Conservation (phyloP, 2,113 vertebrate genomes). For the Zingel zingel region DNA sequence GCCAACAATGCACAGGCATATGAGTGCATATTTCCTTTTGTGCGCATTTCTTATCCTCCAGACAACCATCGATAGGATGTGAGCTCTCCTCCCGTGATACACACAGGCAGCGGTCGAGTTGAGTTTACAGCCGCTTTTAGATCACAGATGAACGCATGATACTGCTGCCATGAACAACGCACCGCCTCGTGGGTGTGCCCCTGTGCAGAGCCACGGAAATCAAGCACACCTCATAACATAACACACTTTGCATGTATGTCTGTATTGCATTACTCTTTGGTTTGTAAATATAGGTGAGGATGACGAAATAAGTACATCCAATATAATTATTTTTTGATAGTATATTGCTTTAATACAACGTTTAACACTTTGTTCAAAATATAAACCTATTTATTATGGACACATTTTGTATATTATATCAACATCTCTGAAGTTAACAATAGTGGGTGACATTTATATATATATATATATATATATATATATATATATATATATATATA, state of each 20-base stretch:
- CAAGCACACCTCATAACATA: constrained; percentile 19
- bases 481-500: too few relatives aligned
- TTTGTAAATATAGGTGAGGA: background rate
- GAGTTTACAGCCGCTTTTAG: constrained; percentile 32
- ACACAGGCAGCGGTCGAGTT: constrained; percentile 5
- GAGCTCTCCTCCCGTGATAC: constrained; percentile 23
- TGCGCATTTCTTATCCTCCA: constrained; percentile 73
- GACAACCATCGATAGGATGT: constrained; percentile 68
- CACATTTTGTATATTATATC: background rate
- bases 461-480: too few relatives aligned
- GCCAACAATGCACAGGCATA: constrained; percentile 74
- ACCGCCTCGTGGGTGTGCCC: constrained; percentile 70
- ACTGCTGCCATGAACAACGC: constrained; percentile 4
- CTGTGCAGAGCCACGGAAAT: constrained; percentile 13
- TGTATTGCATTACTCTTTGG: background rate
- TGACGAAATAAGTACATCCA: background rate
- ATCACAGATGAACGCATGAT: constrained; percentile 27
- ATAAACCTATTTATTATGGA: background rate
- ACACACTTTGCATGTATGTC: background rate
- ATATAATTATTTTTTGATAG: background rate
- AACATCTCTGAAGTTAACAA: background rate
- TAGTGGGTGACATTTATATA: background rate
- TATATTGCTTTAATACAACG: background rate
- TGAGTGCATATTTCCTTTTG: constrained; percentile 73
- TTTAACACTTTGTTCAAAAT: background rate